Evolutionary conservation across 2,113 vertebrate species (phyloP), one percentile per base, ranked within the genome.

Genomic region (Climacteris rufus): DNA sequence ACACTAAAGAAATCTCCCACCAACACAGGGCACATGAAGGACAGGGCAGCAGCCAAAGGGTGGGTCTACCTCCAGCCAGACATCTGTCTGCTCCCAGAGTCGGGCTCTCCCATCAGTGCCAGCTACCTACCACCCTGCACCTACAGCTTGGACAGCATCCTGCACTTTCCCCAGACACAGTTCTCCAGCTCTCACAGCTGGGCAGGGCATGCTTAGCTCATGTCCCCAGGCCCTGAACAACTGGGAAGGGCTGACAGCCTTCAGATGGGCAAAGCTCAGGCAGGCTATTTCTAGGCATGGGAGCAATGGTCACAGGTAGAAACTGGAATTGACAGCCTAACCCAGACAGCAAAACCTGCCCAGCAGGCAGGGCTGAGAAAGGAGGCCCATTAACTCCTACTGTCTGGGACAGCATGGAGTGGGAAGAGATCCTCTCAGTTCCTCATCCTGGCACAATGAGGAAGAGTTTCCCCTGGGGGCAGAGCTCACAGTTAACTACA

Each of bases 11-110:
- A 60, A 78, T 69, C 59, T 91, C 50, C 40, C 64, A 61, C 49
- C 23, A 53, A 13, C 21, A 22, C 0, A 0, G 24, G 30, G 37
- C 33, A 37, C 3, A 1, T 5, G 13, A 27, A 63, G 31, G 44
- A 23, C 5, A 11, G 11, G 12, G 6, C 1, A 2, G 40, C 68
- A 78, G 42, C 18, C 37, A 21, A 72, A 66, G 39, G 18, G 18
- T 42, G 31, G 40, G 71, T 75, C 44, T 79, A 61, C 33, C 47
- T 81, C 42, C 24, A 42, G 44, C 13, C 83, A 93, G 56, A 74
- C 25, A n/a, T 74, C 68, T 6, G 1, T 27, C 23, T 74, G 60
- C 33, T 59, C 31, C 31, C 37, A 54, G n/a, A 69, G 49, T 14
- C 5, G 17, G 11, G 13, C 25, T 64, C 39, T 69, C 28, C 35